These are phyloP conservation scores for Phorcus lineatus DNA, from an alignment of 2,888 invertebrate genomes.

Conservation along the genomic window DNA sequence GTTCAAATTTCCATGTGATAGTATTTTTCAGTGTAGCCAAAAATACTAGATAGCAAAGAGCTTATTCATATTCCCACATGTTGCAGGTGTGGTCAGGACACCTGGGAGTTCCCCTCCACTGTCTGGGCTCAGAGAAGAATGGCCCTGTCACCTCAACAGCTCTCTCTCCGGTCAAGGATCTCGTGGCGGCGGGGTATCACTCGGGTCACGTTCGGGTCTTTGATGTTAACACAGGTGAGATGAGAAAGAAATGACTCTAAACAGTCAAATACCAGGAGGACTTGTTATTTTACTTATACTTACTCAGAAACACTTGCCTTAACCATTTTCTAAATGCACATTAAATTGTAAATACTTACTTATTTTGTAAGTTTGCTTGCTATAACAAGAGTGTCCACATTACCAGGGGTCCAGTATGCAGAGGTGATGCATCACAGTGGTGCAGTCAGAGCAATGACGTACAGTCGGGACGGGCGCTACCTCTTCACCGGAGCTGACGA, in stretches of 20 bases:
- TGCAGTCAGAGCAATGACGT: constrained; percentile 57
- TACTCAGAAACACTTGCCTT: neutral
- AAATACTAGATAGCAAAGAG: no score
- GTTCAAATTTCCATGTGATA: no score
- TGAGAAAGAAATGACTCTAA: no score
- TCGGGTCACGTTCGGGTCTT: constrained; percentile 62
- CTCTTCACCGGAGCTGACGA: constrained; percentile 67
- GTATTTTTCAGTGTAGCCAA: no score
- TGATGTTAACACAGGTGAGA: constrained; percentile 63
- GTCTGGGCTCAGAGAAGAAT: constrained; percentile 49
- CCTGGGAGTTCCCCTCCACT: constrained; percentile 64
- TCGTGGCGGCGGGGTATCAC: constrained; percentile 71
- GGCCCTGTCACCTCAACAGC: constrained; percentile 62
- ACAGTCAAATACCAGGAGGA: no score
- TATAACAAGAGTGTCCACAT: neutral
- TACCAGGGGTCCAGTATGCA: constrained; percentile 46
- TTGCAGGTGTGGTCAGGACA: constrained; percentile 73
- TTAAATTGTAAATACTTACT: no score
- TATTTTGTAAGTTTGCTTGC: neutral
- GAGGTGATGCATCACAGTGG: constrained; percentile 48
- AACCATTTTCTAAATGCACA: no score
- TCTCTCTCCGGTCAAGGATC: constrained; percentile 55
- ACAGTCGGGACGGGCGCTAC: constrained; percentile 43
- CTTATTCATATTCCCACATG: no score
- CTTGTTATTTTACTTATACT: neutral